Conservation (phyloP, 2,113 vertebrate species). For the Colaptes auratus region DNA sequence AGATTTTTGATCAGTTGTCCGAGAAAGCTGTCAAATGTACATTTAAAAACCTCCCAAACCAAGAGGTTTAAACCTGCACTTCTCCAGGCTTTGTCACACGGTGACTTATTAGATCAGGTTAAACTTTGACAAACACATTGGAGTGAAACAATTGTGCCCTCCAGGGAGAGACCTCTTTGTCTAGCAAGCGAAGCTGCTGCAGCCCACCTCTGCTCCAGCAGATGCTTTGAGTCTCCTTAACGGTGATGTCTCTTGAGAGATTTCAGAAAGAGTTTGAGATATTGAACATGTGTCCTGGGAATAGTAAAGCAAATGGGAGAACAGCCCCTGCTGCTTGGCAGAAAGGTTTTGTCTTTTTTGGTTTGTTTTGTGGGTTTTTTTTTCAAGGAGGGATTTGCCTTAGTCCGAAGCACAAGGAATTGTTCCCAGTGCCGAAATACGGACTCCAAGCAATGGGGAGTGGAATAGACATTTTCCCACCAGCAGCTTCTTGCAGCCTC, state of each 20-base stretch:
- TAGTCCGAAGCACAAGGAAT: neutral
- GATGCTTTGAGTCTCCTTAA: neutral
- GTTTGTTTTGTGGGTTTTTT: neutral
- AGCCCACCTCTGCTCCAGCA: neutral
- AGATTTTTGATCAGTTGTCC: neutral
- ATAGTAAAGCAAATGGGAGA: neutral
- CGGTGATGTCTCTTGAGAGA: neutral
- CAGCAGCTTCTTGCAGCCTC: neutral
- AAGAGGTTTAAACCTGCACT: neutral
- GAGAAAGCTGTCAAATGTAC: neutral
- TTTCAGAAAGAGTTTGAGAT: neutral
- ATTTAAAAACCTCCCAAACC: neutral
- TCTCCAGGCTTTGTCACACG: neutral
- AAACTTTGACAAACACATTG: neutral
- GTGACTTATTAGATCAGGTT: neutral
- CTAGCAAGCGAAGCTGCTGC: neutral
- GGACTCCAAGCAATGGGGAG: neutral
- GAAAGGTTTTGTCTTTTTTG: neutral
- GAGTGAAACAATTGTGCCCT: neutral
- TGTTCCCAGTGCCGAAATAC: neutral
- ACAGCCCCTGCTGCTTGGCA: neutral
- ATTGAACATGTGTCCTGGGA: neutral
- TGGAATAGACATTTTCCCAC: accelerated
- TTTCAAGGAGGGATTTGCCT: neutral
- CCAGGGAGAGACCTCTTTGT: neutral